These are phyloP conservation scores for Oreochromis mossambicus DNA, from an alignment of 2,797 vertebrate species.

Conservation along the genomic window DNA sequence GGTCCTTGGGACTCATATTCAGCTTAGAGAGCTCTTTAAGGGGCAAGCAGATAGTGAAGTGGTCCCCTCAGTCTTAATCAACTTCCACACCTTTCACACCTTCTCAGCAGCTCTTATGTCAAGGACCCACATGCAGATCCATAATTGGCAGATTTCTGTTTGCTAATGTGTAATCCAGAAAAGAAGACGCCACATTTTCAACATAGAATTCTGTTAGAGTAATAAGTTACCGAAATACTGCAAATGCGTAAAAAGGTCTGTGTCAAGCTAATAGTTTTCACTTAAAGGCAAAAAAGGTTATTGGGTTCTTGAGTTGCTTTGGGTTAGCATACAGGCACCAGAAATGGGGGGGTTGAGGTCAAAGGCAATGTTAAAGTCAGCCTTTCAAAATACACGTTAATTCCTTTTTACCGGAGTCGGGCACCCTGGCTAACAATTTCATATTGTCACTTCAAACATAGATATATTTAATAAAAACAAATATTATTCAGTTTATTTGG, in stretches of 20 bases:
- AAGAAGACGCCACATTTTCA: not conserved
- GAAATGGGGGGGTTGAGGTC: not conserved
- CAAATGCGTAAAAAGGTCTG: not conserved
- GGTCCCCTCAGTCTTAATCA: constrained; percentile 60
- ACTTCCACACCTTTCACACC: constrained; percentile 50
- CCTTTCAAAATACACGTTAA: not conserved
- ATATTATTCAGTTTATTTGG: not conserved
- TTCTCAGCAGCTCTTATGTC: constrained; percentile 11
- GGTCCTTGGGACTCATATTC: constrained; percentile 44
- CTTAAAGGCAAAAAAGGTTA: not conserved
- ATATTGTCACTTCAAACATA: not conserved
- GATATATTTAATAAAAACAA: not conserved
- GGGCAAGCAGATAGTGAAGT: constrained; percentile 44
- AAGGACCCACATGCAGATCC: constrained; percentile 20
- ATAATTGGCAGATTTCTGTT: not conserved
- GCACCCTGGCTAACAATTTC: not conserved
- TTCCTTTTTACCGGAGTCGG: not conserved
- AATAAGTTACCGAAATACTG: not conserved
- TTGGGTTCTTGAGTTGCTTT: not conserved
- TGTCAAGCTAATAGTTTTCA: not conserved
- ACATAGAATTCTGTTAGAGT: not conserved
- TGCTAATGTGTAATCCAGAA: not conserved
- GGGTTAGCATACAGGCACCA: not conserved
- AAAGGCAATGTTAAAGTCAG: not conserved
- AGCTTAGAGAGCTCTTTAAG: constrained; percentile 55